Percentiles rank a stretch among this genome's conserved stretches.
Conservation (phyloP, 2,888 invertebrate species). For the Achlya flavicornis region DNA sequence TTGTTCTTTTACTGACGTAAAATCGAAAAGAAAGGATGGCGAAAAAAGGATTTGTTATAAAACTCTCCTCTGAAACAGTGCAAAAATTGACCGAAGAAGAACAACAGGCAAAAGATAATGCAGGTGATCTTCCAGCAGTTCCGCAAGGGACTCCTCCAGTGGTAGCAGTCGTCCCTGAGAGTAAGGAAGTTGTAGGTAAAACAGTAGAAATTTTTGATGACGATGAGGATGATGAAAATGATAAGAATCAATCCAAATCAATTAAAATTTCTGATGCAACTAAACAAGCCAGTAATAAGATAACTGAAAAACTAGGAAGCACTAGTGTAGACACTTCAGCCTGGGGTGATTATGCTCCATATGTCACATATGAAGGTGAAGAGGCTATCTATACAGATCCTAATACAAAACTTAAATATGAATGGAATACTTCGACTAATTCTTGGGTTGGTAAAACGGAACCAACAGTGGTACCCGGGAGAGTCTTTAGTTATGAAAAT, state of each 20-base stretch:
- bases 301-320: background rate
- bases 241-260: background rate
- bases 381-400: conserved; percentile 91
- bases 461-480: conserved; percentile 55
- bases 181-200: background rate
- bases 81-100: conserved; percentile 74
- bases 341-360: conserved; percentile 80
- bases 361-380: conserved; percentile 88
- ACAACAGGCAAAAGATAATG: conserved; percentile 42
- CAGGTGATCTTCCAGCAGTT: conserved; percentile 7
- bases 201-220: background rate
- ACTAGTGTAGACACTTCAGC: conserved; percentile 25
- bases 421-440: conserved; percentile 83
- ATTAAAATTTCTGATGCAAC: background rate
- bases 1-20: background rate
- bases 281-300: background rate
- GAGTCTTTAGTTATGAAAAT: conserved; percentile 88
- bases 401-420: conserved; percentile 86
- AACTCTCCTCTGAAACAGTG: conserved; percentile 74
- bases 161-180: background rate
- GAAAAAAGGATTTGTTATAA: conserved; percentile 73
- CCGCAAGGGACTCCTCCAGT: background rate
- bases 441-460: conserved; percentile 75
- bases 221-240: background rate
- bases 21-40: conserved; percentile 49